Base-by-base conservation (phyloP, 2,113 vertebrate species). In the Pantherophis guttatus region DNA sequence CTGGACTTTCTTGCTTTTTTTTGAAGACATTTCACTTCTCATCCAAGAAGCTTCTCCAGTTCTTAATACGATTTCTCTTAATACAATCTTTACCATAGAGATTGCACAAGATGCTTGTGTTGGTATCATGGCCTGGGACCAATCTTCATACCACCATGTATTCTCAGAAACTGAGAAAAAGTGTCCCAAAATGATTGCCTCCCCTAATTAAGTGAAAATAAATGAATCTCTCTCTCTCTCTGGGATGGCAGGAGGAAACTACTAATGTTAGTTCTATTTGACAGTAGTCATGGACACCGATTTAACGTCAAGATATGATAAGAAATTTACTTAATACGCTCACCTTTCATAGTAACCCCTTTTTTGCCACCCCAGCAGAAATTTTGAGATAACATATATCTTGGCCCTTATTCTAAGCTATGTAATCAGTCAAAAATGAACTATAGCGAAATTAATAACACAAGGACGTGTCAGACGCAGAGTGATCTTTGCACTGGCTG, bases 401-500 rank as follows among this genome's bases (percentile, higher is more conserved):
- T 19, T 96, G 96, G 55, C 96, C 96, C 98, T 97, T 97, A 96
- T 94, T 95, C 96, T 29, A 91, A 86, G 11, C 93, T 95, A 65
- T 44, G 17, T 48, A 93, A 93, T 91, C 96, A 91, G 55, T 10
- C 70, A 44, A 91, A 92, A 75, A 94, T 92, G 94, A 96, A 94
- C 93, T 91, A 92, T 3, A 94, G 91, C 19, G 94, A 93, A 91
- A 94, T 87, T 58, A 90, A 53, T 91, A 94, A 29, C 48, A 90
- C 29, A 94, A 92, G 91, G 0, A 98, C 91, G 94, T 98, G 97
- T 97, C 97, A 95, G 92, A 92, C 19, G 24, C 54, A 91, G 75
- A 50, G 89, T 89, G 97, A 97, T 97, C 98, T 98, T 98, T 98
- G 98, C 90, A 94, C 97, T 91, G 94, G 86, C 92, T 92, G 89